Percentiles rank a stretch among this genome's conserved stretches.
These are phyloP conservation scores for Atta texana DNA, from an alignment of 1,140 invertebrate species.

Conservation along the genomic window DNA sequence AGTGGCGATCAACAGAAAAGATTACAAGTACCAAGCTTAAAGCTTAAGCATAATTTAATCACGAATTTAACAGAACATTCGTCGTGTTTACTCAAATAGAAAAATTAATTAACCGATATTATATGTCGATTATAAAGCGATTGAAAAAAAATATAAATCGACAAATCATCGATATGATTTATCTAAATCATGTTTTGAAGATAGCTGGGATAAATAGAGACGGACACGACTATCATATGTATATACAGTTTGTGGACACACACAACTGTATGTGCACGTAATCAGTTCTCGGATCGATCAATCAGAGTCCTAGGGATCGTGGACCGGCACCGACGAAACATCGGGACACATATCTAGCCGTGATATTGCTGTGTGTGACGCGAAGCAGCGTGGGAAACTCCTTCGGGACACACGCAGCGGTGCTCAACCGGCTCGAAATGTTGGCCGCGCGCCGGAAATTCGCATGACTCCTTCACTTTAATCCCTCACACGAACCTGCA, in stretches of 20 bases:
- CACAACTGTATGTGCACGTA: neutral
- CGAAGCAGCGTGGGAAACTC: slow-evolving; percentile 82
- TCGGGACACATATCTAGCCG: slow-evolving; percentile 73
- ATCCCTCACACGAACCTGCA: slow-evolving; percentile 4
- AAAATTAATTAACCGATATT: neutral
- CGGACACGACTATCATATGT: neutral
- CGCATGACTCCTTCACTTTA: slow-evolving; percentile 27
- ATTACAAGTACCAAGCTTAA: no score
- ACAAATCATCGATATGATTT: neutral
- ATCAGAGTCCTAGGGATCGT: slow-evolving; percentile 73
- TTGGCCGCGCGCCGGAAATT: slow-evolving; percentile 57
- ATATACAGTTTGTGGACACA: neutral
- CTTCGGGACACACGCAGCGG: slow-evolving; percentile 71
- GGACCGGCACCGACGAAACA: slow-evolving; percentile 59
- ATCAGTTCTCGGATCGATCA: slow-evolving; percentile 76
- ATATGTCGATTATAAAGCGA: neutral
- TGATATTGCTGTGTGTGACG: slow-evolving; percentile 76
- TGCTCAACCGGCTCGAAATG: slow-evolving; percentile 71
- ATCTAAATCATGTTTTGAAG: neutral
- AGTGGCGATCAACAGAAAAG: no score
- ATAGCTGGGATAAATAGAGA: neutral
- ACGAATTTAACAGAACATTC: no score
- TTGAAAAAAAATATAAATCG: neutral
- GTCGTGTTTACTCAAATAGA: neutral
- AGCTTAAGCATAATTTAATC: no score